phyloP scores from a whole-genome alignment of 1,140 invertebrate species.

The Harlomillsia oculata region DNA sequence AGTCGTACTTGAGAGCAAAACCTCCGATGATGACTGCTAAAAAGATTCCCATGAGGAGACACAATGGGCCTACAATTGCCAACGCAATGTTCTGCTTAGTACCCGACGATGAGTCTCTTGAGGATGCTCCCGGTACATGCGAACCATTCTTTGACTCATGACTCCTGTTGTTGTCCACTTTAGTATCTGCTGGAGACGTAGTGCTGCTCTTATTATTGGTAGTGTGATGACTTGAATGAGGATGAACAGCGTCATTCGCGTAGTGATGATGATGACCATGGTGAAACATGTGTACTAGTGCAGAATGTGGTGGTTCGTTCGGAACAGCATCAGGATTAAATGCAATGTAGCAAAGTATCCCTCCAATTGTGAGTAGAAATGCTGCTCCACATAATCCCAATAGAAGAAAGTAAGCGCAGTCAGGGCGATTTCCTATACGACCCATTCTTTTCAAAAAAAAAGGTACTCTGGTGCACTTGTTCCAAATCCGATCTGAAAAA shows the following conservation, averaged over 20 bases:
- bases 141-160: too few species aligned
- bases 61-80: conserved; percentile 25
- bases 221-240: background rate
- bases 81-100: conserved; percentile 7
- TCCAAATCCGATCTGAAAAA: too few species aligned
- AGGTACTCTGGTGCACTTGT: too few species aligned
- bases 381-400: conserved; percentile 24
- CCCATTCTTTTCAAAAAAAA: conserved; percentile 1
- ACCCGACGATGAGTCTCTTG: background rate
- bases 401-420: conserved; percentile 32
- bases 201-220: background rate
- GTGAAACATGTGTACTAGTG: conserved; percentile 10
- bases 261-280: conserved; percentile 16
- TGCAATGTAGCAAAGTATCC: conserved; percentile 19
- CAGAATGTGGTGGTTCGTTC: conserved; percentile 2
- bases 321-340: conserved; percentile 11
- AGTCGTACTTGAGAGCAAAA: conserved; percentile 30
- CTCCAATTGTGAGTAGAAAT: conserved; percentile 25
- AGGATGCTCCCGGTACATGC: too few species aligned
- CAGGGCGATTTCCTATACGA: conserved; percentile 26
- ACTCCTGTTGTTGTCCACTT: background rate
- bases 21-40: conserved; percentile 17
- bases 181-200: background rate
- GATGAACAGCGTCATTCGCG: too few species aligned
- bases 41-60: conserved; percentile 23